These are phyloP conservation scores for Theonella swinhoei DNA, from an alignment of 37 sponge, comb jelly and placozoan genomes.

Conservation along the genomic window DNA sequence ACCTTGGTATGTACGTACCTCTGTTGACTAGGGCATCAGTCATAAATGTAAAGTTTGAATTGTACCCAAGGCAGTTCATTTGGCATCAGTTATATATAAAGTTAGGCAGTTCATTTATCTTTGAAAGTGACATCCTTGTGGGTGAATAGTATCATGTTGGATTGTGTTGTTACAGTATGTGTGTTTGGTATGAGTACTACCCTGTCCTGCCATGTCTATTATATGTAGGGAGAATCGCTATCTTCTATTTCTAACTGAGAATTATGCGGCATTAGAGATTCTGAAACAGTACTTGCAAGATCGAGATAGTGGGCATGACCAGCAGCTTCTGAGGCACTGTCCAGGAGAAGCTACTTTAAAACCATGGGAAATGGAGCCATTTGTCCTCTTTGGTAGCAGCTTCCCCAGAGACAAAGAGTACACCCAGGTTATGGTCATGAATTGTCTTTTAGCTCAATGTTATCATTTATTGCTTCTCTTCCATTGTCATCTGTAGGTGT, in stretches of 20 bases:
- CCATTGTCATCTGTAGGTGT: constrained; percentile 33
- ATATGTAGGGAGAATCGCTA: constrained; percentile 69
- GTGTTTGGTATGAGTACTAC: not conserved
- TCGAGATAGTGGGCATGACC: not conserved
- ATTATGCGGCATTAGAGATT: constrained; percentile 78
- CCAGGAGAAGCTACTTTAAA: not conserved
- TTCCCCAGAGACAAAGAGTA: constrained; percentile 88
- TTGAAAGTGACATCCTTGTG: not conserved
- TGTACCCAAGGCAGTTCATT: too few species aligned
- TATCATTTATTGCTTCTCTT: not conserved
- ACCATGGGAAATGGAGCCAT: constrained; percentile 16
- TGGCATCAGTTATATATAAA: not conserved
- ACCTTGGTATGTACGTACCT: too few species aligned
- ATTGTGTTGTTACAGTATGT: not conserved
- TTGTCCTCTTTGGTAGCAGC: constrained; percentile 80
- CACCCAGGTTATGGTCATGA: constrained; percentile 78
- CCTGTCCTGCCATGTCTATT: not conserved
- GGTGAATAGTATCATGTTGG: not conserved
- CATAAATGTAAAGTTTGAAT: too few species aligned
- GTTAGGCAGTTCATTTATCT: not conserved
- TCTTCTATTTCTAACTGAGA: constrained; percentile 78
- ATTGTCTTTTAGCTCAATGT: not conserved
- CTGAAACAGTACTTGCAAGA: constrained; percentile 37
- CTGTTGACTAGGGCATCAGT: too few species aligned
- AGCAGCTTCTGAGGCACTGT: not conserved